A percentile compares a stretch with the other conserved stretches of the same genome.
Evolutionary conservation across 2,888 invertebrate genomes (phyloP).

Genomic region (Eurytoma californica): DNA sequence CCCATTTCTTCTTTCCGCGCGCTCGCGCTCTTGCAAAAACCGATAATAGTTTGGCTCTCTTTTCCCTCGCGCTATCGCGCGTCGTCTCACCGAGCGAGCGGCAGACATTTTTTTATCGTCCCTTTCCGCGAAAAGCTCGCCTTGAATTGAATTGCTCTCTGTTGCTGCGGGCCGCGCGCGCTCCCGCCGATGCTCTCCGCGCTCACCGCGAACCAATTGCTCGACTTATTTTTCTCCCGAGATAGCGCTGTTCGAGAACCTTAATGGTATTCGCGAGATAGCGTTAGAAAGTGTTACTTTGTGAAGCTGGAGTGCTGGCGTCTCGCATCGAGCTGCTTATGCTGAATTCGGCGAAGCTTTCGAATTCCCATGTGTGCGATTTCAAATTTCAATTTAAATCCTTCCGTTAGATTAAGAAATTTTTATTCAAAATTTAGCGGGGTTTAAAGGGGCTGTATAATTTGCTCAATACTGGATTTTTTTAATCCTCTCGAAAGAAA

Average conservation of each 20-base stretch:
- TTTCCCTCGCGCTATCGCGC: slow-evolving; percentile 18
- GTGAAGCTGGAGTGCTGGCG: neutral
- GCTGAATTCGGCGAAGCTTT: too few species aligned
- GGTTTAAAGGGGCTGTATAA: too few species aligned
- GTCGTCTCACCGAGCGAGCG: neutral
- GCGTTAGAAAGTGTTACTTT: neutral
- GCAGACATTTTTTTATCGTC: slow-evolving; percentile 15
- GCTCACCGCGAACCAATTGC: slow-evolving; percentile 7
- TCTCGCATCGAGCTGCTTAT: neutral
- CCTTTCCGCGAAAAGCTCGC: slow-evolving; percentile 40
- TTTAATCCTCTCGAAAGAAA: too few species aligned
- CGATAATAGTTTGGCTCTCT: slow-evolving; percentile 47
- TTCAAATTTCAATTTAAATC: too few species aligned
- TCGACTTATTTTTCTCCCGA: slow-evolving; percentile 18
- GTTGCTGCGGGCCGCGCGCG: neutral
- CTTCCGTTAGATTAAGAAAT: too few species aligned
- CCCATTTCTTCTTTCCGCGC: slow-evolving; percentile 66
- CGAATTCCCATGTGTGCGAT: too few species aligned
- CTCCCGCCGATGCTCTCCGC: neutral
- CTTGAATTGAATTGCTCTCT: slow-evolving; percentile 46
- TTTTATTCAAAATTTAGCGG: too few species aligned
- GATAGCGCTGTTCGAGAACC: slow-evolving; percentile 2
- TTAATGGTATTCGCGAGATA: neutral
- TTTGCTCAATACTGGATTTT: too few species aligned
- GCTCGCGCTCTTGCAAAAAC: slow-evolving; percentile 37